A percentile compares a stretch with the other conserved stretches of the same genome.
These are phyloP conservation scores for Macrotrachela quadricornifera DNA, from an alignment of 1,140 invertebrate species.

Conservation along the genomic window DNA sequence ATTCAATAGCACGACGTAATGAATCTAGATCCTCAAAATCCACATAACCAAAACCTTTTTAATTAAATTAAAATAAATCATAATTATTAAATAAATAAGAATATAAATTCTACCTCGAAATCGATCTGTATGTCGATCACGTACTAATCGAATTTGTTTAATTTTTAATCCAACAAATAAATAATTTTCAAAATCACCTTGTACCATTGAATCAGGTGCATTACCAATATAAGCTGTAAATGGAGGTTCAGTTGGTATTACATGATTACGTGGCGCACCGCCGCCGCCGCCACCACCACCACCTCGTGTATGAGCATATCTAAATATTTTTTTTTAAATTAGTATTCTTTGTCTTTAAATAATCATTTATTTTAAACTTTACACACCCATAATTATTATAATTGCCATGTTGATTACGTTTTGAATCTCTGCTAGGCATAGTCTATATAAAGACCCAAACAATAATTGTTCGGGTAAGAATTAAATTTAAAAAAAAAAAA, in stretches of 20 bases:
- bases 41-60: slow-evolving; percentile 74
- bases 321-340: no score
- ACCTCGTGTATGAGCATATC: no score
- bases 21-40: slow-evolving; percentile 67
- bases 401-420: no score
- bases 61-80: slow-evolving; percentile 7
- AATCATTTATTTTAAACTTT: no score
- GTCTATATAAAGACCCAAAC: no score
- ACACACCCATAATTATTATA: no score
- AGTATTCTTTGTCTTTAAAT: no score
- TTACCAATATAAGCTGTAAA: slow-evolving; percentile 79
- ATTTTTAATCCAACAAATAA: slow-evolving; percentile 22
- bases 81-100: background rate
- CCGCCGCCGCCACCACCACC: no score
- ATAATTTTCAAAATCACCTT: slow-evolving; percentile 57
- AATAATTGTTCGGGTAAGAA: no score
- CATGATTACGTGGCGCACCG: no score
- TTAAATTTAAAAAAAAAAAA: no score
- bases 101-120: slow-evolving; percentile 40
- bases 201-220: slow-evolving; percentile 60
- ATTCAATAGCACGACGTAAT: slow-evolving; percentile 51
- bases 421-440: no score
- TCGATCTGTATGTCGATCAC: slow-evolving; percentile 73
- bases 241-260: slow-evolving; percentile 53
- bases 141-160: slow-evolving; percentile 58